Evolutionary conservation across 2,888 invertebrate genomes (phyloP).

Genomic region (Leptinotarsa peninsularis): DNA sequence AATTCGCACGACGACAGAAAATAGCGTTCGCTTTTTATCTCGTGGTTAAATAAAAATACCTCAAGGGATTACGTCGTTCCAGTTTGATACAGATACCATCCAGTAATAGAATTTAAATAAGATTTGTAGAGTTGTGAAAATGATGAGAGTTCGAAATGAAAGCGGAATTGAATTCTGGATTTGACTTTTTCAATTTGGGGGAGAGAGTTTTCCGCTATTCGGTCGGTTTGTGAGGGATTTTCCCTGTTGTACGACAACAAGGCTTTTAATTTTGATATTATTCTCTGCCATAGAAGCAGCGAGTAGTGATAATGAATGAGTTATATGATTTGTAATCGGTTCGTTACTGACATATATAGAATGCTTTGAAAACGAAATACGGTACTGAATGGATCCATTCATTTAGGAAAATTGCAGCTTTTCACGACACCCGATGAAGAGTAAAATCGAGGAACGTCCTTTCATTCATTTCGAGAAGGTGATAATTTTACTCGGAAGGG

Average conservation of each 20-base stretch:
- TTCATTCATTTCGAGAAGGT: too few relatives aligned
- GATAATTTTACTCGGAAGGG: too few relatives aligned
- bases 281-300: neutral
- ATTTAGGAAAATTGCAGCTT: too few relatives aligned
- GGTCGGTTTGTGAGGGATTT: neutral
- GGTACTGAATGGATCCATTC: too few relatives aligned
- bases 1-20: conserved; percentile 4
- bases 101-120: conserved; percentile 14
- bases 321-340: neutral
- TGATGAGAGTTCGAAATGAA: conserved; percentile 7
- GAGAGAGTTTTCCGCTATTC: neutral
- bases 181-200: conserved; percentile 7
- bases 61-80: neutral
- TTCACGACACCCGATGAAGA: too few relatives aligned
- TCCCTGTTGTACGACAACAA: neutral
- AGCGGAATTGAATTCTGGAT: conserved; percentile 12
- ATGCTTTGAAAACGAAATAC: too few relatives aligned
- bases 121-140: conserved; percentile 9
- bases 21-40: neutral
- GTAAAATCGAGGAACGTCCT: too few relatives aligned
- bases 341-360: too few relatives aligned
- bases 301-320: neutral
- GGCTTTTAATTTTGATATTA: neutral
- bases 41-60: conserved; percentile 8
- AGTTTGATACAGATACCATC: conserved; percentile 14